Percentiles rank a stretch among this genome's conserved stretches.
Conservation (phyloP, 2,888 invertebrate genomes). For the Chouioia cunea region DNA sequence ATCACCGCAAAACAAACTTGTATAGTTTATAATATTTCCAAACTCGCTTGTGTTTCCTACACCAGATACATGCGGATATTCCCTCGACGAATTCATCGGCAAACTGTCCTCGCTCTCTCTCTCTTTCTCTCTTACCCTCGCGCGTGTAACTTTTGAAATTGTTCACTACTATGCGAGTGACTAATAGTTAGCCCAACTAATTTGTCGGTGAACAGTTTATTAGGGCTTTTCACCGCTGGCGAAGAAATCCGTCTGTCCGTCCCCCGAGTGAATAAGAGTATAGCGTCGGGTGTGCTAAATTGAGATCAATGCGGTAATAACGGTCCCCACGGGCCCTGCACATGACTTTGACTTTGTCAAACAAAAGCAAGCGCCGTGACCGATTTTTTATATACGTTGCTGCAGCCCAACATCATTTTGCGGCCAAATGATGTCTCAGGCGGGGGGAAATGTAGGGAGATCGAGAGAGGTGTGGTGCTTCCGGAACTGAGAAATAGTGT, state of each 20-base stretch:
- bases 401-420: constrained; percentile 26
- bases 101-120: no score
- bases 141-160: constrained; percentile 1
- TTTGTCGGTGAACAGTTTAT: constrained; percentile 26
- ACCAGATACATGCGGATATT: no score
- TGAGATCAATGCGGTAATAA: constrained; percentile 47
- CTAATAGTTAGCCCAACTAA: constrained; percentile 32
- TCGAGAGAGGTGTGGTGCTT: neutral
- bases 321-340: constrained; percentile 18
- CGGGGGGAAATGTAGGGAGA: neutral
- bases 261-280: no score
- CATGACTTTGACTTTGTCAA: constrained; percentile 24
- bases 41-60: no score
- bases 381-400: constrained; percentile 13
- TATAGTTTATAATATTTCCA: no score
- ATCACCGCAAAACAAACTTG: no score
- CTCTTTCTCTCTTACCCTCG: no score
- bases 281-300: constrained; percentile 42
- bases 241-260: constrained; percentile 15
- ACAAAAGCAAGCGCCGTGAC: constrained; percentile 16
- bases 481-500: constrained; percentile 37
- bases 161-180: constrained; percentile 26
- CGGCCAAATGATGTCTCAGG: constrained; percentile 10
- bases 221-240: constrained; percentile 13
- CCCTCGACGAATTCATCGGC: no score